Percentiles rank a stretch among this genome's conserved stretches.
phyloP scores from a whole-genome alignment of 2,888 invertebrate species.

The Eumacrocentrus americanus region DNA sequence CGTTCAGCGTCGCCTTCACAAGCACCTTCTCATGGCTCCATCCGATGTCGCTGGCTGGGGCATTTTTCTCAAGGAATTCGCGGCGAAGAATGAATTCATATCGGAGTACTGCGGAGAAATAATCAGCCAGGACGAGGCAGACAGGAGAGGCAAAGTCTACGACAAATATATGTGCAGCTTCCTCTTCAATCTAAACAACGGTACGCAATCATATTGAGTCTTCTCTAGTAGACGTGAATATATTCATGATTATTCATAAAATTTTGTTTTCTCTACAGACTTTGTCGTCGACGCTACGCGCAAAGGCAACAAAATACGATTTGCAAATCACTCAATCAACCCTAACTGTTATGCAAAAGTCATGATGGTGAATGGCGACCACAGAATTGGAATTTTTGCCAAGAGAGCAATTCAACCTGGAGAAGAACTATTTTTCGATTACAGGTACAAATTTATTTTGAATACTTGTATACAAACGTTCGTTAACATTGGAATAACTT shows the following conservation, averaged over 20 bases:
- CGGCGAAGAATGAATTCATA: slow-evolving; percentile 98
- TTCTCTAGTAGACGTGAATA: background rate
- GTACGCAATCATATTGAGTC: slow-evolving; percentile 61
- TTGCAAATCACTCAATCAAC: slow-evolving; percentile 99
- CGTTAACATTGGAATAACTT: background rate
- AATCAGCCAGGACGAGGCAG: slow-evolving; percentile 98
- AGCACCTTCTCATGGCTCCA: slow-evolving; percentile 93
- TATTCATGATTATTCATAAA: slow-evolving; percentile 4
- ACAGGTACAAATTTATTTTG: slow-evolving; percentile 71
- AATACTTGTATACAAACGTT: no score
- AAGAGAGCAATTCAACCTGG: slow-evolving; percentile 95
- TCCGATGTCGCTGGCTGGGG: slow-evolving; percentile 99
- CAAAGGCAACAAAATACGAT: slow-evolving; percentile 99
- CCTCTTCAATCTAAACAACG: slow-evolving; percentile 96
- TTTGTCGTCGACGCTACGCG: slow-evolving; percentile 98
- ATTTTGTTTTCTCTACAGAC: slow-evolving; percentile 66
- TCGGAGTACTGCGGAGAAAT: slow-evolving; percentile 99
- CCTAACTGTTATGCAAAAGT: slow-evolving; percentile 99
- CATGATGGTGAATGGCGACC: slow-evolving; percentile 94
- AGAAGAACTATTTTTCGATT: slow-evolving; percentile 98
- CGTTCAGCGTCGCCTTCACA: slow-evolving; percentile 84
- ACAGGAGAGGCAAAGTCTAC: slow-evolving; percentile 97
- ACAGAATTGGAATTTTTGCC: slow-evolving; percentile 95
- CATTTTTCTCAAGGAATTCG: slow-evolving; percentile 94
- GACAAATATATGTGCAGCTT: slow-evolving; percentile 99